These are phyloP conservation scores for Muscidifurax raptorellus DNA, from an alignment of 1,140 invertebrate species.

Conservation along the genomic window DNA sequence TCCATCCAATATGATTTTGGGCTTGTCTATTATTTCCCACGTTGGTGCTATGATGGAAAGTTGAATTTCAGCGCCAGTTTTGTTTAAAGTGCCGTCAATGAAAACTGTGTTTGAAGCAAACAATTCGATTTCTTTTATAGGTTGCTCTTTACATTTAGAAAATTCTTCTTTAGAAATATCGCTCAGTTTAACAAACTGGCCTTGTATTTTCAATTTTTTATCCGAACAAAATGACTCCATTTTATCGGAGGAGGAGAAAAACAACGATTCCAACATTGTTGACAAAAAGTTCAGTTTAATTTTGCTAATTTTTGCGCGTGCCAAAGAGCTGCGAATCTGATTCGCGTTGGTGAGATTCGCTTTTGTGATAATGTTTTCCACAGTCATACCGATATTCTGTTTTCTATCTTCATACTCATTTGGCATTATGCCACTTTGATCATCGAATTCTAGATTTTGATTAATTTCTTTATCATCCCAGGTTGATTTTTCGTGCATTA, in stretches of 20 bases:
- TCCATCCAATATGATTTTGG: neutral
- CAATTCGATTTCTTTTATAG: neutral
- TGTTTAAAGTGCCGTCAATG: neutral
- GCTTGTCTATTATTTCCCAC: neutral
- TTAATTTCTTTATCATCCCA: too few relatives aligned
- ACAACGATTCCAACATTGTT: neutral
- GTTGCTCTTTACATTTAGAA: neutral
- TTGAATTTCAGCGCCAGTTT: neutral
- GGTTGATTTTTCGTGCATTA: too few relatives aligned
- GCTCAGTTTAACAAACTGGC: neutral
- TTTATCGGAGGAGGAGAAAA: neutral
- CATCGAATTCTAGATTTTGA: too few relatives aligned
- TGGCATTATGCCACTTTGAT: too few relatives aligned
- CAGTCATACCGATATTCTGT: too few relatives aligned
- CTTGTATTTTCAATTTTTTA: neutral
- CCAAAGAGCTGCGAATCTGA: too few relatives aligned
- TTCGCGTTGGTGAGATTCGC: too few relatives aligned
- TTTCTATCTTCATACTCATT: too few relatives aligned
- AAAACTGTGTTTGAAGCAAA: neutral
- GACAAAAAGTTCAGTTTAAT: neutral
- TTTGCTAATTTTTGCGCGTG: too few relatives aligned
- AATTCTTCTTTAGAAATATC: neutral
- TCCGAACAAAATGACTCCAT: neutral
- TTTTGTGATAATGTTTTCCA: too few relatives aligned
- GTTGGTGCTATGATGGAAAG: neutral